Conservation (phyloP, 2,888 invertebrate genomes). For the Noctua janthe region DNA sequence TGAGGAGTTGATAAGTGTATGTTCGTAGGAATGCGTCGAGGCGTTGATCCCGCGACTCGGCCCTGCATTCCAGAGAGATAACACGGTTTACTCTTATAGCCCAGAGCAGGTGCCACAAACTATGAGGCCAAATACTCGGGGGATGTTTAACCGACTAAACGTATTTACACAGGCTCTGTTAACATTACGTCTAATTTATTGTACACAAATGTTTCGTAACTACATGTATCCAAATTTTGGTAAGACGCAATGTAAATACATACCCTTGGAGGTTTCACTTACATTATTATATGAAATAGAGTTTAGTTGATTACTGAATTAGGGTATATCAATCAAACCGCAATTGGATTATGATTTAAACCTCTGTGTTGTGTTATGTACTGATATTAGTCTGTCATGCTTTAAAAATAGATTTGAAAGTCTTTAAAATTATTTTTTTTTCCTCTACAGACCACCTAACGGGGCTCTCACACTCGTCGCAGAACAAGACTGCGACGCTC, state of each 20-base stretch:
- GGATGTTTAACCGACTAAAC: constrained; percentile 76
- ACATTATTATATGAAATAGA: constrained; percentile 21
- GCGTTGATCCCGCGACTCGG: constrained; percentile 72
- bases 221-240: constrained; percentile 69
- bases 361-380: not conserved
- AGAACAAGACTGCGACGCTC: constrained; percentile 95
- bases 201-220: constrained; percentile 70
- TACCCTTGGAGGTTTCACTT: constrained; percentile 42
- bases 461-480: constrained; percentile 94
- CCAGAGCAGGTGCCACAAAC: constrained; percentile 74
- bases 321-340: constrained; percentile 1
- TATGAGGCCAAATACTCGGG: constrained; percentile 74
- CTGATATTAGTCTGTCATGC: not conserved
- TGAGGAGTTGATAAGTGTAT: constrained; percentile 68
- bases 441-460: constrained; percentile 93
- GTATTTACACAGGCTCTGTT: constrained; percentile 76
- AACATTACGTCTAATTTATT: constrained; percentile 77
- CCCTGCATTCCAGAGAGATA: constrained; percentile 80
- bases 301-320: constrained; percentile 27
- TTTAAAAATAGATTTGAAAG: not conserved
- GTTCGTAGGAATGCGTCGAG: constrained; percentile 75
- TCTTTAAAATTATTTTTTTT: not conserved
- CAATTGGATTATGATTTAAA: constrained; percentile 16
- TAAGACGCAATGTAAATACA: constrained; percentile 66
- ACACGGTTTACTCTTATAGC: constrained; percentile 62